Evolutionary conservation across 2,888 invertebrate species (phyloP).

Genomic region (Agrotis segetum): DNA sequence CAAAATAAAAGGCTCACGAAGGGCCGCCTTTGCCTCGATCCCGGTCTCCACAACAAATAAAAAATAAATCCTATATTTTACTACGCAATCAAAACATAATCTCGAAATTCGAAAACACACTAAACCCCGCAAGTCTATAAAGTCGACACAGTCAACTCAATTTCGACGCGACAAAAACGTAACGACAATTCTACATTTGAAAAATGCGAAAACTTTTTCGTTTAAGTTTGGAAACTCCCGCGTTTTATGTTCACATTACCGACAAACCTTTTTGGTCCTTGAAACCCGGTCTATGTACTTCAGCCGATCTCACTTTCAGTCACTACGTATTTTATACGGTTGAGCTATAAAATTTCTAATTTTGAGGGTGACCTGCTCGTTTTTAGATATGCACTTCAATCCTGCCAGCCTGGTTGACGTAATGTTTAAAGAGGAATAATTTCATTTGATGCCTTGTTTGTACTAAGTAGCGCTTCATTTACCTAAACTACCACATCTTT

Average conservation of each 20-base stretch:
- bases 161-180: slow-evolving; percentile 68
- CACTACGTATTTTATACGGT: slow-evolving; percentile 66
- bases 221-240: slow-evolving; percentile 76
- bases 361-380: slow-evolving; percentile 70
- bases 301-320: slow-evolving; percentile 63
- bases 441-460: not conserved
- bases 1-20: slow-evolving; percentile 45
- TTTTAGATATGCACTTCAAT: slow-evolving; percentile 36
- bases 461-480: not conserved
- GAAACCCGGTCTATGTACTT: slow-evolving; percentile 67
- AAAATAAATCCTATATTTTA: slow-evolving; percentile 67
- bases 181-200: slow-evolving; percentile 79
- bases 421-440: slow-evolving; percentile 21
- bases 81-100: slow-evolving; percentile 69
- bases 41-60: slow-evolving; percentile 63
- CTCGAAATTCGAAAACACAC: slow-evolving; percentile 67
- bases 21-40: slow-evolving; percentile 49
- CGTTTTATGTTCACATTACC: slow-evolving; percentile 82
- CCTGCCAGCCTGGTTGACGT: slow-evolving; percentile 28
- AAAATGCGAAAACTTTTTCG: slow-evolving; percentile 83
- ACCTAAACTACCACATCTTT: not conserved
- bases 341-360: slow-evolving; percentile 76
- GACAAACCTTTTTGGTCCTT: slow-evolving; percentile 78
- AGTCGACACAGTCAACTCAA: slow-evolving; percentile 62
- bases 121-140: slow-evolving; percentile 64